A percentile compares a stretch with the other conserved stretches of the same genome.
Evolutionary conservation across 2,888 invertebrate genomes (phyloP).

Genomic region (Oasisia sp.): DNA sequence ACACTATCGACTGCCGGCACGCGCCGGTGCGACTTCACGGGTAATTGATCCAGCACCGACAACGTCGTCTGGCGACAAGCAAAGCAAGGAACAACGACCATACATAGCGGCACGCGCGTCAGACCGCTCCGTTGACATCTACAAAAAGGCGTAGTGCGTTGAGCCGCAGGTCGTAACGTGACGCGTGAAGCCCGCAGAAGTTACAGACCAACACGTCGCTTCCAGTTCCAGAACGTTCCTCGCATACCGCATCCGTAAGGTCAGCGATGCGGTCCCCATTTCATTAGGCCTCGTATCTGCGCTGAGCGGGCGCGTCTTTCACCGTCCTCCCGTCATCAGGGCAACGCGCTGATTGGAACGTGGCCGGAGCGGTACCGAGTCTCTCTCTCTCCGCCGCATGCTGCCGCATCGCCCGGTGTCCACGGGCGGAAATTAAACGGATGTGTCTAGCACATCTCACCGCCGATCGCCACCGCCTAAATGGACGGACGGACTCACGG

Average conservation of each 20-base stretch:
- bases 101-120: background rate
- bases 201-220: background rate
- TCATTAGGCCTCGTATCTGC: background rate
- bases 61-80: background rate
- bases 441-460: background rate
- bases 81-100: background rate
- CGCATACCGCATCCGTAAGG: background rate
- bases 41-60: background rate
- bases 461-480: slow-evolving; percentile 1
- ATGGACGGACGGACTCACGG: background rate
- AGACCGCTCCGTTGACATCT: background rate
- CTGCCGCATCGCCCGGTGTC: background rate
- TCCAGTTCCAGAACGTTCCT: background rate
- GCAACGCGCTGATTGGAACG: background rate
- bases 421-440: slow-evolving; percentile 17
- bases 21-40: background rate
- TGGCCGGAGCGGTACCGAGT: background rate
- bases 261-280: background rate
- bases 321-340: background rate
- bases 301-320: slow-evolving; percentile 2
- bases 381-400: background rate
- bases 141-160: background rate
- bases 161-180: background rate
- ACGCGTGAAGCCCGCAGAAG: background rate
- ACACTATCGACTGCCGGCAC: background rate